These are phyloP conservation scores for Pitangus sulphuratus DNA, from an alignment of 2,797 vertebrate species.

Conservation along the genomic window DNA sequence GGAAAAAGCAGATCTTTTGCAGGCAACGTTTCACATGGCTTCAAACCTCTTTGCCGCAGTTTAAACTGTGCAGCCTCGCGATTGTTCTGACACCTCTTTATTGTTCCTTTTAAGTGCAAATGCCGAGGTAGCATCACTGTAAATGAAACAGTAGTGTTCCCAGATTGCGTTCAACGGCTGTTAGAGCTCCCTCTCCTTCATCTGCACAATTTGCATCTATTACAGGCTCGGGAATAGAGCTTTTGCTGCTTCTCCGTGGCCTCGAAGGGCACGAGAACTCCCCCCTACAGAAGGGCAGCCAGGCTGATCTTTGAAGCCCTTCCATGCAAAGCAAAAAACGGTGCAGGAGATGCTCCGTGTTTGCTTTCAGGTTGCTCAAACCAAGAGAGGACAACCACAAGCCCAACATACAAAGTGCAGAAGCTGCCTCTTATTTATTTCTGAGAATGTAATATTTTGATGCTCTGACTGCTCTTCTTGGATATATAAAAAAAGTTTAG, in stretches of 20 bases:
- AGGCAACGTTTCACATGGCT: constrained; percentile 43
- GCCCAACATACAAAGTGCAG: background rate
- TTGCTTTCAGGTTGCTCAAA: background rate
- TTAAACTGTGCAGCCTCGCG: constrained; percentile 32
- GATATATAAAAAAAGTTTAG: background rate
- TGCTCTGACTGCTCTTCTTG: background rate
- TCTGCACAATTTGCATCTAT: constrained; percentile 42
- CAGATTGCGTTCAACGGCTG: constrained; percentile 24
- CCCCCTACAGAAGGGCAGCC: background rate
- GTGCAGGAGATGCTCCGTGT: background rate
- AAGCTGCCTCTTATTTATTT: background rate
- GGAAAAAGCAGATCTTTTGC: constrained; percentile 59
- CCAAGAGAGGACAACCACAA: background rate
- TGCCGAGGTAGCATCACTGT: constrained; percentile 45
- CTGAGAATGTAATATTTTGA: background rate
- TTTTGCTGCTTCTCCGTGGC: background rate
- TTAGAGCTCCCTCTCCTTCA: constrained; percentile 32
- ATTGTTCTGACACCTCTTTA: constrained; percentile 60
- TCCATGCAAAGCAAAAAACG: background rate
- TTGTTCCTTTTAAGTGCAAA: constrained; percentile 62
- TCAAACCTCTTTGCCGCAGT: constrained; percentile 9
- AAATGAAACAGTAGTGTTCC: constrained; percentile 60
- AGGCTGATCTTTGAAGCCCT: background rate
- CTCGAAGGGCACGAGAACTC: background rate
- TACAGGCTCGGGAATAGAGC: background rate